These are phyloP conservation scores for Drosophila neocordata DNA, from an alignment of 1,140 invertebrate species.

Conservation along the genomic window DNA sequence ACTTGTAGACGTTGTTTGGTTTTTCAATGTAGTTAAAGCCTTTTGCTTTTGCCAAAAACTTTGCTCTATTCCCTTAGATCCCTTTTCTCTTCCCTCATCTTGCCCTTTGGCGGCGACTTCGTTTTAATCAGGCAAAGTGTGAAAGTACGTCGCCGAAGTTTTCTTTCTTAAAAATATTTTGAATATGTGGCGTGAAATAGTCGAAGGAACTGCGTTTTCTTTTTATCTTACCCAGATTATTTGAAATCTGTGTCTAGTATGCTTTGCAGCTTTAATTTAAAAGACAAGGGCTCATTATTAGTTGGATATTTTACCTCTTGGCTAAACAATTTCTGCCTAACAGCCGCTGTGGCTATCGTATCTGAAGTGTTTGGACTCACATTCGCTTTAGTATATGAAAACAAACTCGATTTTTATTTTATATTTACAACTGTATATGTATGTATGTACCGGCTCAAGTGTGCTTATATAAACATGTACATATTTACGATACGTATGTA, in stretches of 20 bases:
- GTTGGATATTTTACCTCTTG: too few relatives aligned
- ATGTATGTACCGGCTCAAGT: constrained; percentile 21
- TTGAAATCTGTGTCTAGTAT: constrained; percentile 46
- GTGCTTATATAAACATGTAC: background rate
- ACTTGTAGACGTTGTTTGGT: constrained; percentile 58
- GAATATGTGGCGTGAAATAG: constrained; percentile 32
- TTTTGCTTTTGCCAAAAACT: constrained; percentile 63
- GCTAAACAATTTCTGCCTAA: too few relatives aligned
- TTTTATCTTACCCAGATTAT: constrained; percentile 23
- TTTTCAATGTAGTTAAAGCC: constrained; percentile 74
- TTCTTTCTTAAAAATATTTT: constrained; percentile 57
- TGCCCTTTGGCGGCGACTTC: constrained; percentile 38
- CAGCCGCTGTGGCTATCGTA: background rate
- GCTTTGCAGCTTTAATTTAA: constrained; percentile 13
- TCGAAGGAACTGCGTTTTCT: constrained; percentile 16
- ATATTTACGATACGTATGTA: constrained; percentile 33
- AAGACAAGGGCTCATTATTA: constrained; percentile 30
- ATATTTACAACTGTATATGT: constrained; percentile 4
- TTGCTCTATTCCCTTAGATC: constrained; percentile 20
- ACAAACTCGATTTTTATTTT: background rate
- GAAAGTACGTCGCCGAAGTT: constrained; percentile 51
- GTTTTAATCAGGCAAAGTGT: constrained; percentile 61
- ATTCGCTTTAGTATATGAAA: background rate
- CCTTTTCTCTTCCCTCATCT: constrained; percentile 10
- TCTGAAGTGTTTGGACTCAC: constrained; percentile 1